Percentiles rank a stretch among this genome's conserved stretches.
Evolutionary conservation across 2,113 vertebrate genomes (phyloP).

Genomic region (Tachysurus vachellii): DNA sequence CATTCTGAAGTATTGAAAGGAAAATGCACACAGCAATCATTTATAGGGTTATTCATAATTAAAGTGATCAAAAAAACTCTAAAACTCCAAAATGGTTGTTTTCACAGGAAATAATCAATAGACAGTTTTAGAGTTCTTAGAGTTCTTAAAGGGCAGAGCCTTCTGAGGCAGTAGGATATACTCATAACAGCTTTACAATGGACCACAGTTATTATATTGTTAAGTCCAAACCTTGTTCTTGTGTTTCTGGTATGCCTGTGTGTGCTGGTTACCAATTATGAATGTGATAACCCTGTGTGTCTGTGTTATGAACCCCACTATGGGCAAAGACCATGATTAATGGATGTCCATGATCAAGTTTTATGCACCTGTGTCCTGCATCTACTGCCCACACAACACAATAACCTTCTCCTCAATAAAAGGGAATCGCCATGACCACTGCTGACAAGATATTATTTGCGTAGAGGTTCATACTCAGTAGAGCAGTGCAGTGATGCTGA

Average conservation of each 20-base stretch:
- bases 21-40: neutral
- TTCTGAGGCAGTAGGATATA: neutral
- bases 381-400: neutral
- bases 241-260: neutral
- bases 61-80: neutral
- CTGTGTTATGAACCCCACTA: neutral
- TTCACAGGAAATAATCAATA: neutral
- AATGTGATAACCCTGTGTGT: neutral
- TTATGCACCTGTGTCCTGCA: neutral
- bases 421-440: neutral
- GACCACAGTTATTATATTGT: neutral
- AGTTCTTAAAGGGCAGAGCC: neutral
- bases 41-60: neutral
- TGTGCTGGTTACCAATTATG: neutral
- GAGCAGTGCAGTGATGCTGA: neutral
- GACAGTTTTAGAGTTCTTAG: neutral
- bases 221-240: neutral
- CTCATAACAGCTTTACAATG: neutral
- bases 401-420: neutral
- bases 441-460: neutral
- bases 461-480: neutral
- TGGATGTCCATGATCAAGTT: neutral
- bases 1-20: neutral
- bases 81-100: neutral
- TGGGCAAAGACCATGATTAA: neutral